Evolutionary conservation across 1,140 invertebrate species (phyloP), one percentile per base, ranked within the genome.

Genomic region (Charaxes varanes): DNA sequence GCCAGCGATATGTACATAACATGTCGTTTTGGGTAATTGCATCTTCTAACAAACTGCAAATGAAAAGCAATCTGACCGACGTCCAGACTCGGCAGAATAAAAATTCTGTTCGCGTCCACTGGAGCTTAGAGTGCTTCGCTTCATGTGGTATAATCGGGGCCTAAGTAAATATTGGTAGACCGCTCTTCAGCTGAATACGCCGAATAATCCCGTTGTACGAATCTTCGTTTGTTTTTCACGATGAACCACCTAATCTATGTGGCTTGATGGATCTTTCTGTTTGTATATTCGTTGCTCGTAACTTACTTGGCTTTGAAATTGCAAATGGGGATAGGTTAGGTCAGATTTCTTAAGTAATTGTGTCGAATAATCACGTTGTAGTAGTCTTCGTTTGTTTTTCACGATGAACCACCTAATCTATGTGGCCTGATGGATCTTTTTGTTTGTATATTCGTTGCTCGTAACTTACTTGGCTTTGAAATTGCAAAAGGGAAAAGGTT

Each of bases 361-460:
- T 35, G 38, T 11, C 34, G 42, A 36, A 33, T 45, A 45, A 38
- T 38, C 22, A 27, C 11, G 33, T 45, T 38, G 42, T 38, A 31
- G 37, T 27, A 35, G 15, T 40, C 37, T 40, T 33, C 42, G 43
- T 53, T 53, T 58, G 54, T 58, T 54, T 52, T 58, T 51, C 47
- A 23, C 33, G 44, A 44, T 41, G 35, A 31, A 26, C 45, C 49
- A 57, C 62, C 67, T 71, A 69, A 76, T 76, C 57, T 78, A 67
- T 74, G 55, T 63, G 50, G 53, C 49, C 57, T 62, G 73, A 78
- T 72, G 62, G 65, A 44, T 62, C 62, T 72, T 80, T 80, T 76
- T 60, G 52, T 50, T 56, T 63, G 63, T 65, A 70, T 76, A 74
- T 62, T 58, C 56, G 52, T 37, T 49, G 48, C 62, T 56, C 69